Evolutionary conservation across 1,140 invertebrate genomes (phyloP).

Genomic region (Drosophila tristis): DNA sequence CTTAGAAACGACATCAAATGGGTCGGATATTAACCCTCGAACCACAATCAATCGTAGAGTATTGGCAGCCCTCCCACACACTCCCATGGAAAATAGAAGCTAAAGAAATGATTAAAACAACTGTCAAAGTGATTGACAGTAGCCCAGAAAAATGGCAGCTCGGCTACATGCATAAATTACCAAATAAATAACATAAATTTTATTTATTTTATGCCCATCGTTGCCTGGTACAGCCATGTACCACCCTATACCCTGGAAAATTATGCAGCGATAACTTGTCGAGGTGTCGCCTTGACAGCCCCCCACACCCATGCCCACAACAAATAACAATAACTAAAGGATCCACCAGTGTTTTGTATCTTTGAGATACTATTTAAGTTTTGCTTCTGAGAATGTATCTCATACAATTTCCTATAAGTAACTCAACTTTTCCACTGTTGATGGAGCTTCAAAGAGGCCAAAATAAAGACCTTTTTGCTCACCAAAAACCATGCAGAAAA

Average conservation of each 20-base stretch:
- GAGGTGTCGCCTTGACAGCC: conserved; percentile 30
- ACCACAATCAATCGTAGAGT: conserved; percentile 41
- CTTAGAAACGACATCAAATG: conserved; percentile 13
- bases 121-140: conserved; percentile 70
- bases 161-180: conserved; percentile 70
- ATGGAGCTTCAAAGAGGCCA: no score
- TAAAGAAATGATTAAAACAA: conserved; percentile 63
- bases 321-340: conserved; percentile 26
- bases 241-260: conserved; percentile 11
- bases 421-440: no score
- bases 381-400: not conserved
- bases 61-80: not conserved
- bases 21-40: conserved; percentile 5
- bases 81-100: not conserved
- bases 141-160: conserved; percentile 34
- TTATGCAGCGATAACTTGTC: conserved; percentile 48
- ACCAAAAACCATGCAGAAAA: no score
- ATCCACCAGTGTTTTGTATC: not conserved
- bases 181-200: conserved; percentile 78
- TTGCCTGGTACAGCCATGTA: conserved; percentile 54
- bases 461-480: no score
- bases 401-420: no score
- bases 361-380: not conserved
- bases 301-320: no score
- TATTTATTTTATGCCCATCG: conserved; percentile 55